These are phyloP conservation scores for Brenthis hecate DNA, from an alignment of 2,888 invertebrate species.

Conservation along the genomic window DNA sequence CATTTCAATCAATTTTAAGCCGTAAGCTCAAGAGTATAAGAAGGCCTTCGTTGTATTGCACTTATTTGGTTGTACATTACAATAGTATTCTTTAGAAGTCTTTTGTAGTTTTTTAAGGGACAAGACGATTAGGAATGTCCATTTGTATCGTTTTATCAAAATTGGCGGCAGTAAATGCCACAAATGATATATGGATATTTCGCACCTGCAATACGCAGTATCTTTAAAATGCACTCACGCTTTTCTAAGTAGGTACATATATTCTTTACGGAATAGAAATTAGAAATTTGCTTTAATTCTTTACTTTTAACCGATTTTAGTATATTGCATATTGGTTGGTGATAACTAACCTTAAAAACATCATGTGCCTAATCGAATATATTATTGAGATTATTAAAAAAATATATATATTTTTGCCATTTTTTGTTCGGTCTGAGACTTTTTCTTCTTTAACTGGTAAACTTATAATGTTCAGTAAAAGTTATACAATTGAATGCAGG, in stretches of 20 bases:
- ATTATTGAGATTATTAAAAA: too few relatives aligned
- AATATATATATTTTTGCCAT: too few relatives aligned
- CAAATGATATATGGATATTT: constrained; percentile 67
- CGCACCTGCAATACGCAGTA: constrained; percentile 59
- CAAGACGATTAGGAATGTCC: constrained; percentile 77
- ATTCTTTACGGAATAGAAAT: neutral
- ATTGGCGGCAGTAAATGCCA: constrained; percentile 69
- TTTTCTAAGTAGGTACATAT: neutral
- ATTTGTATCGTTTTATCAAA: constrained; percentile 66
- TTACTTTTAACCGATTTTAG: too few relatives aligned
- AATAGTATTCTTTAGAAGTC: constrained; percentile 40
- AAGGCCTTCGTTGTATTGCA: neutral
- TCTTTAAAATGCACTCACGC: constrained; percentile 11
- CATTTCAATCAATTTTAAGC: constrained; percentile 29
- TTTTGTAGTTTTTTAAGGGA: constrained; percentile 72
- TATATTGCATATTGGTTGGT: too few relatives aligned
- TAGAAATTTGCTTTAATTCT: too few relatives aligned
- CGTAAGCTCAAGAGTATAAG: constrained; percentile 7
- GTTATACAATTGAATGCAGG: too few relatives aligned
- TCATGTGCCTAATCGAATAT: too few relatives aligned
- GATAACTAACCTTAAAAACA: too few relatives aligned
- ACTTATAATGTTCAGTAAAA: too few relatives aligned
- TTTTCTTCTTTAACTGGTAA: too few relatives aligned
- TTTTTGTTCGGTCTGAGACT: too few relatives aligned
- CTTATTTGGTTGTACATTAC: neutral